Base-by-base conservation (phyloP, 30 jellyfish, hydroid and myxozoan genomes). In the Mastigias papua region DNA sequence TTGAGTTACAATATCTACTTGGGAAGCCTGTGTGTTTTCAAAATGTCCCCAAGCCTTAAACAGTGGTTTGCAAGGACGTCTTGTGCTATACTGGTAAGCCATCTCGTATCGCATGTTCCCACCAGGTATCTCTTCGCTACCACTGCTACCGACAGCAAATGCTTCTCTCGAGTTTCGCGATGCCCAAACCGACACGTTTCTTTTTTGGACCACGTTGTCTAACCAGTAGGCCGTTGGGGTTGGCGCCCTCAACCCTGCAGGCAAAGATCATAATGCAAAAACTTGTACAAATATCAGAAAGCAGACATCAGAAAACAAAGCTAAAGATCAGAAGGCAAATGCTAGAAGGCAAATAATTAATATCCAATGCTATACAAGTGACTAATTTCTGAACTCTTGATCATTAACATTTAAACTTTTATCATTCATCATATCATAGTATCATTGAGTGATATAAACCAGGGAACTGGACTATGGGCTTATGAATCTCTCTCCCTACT, bases 221-320 rank as follows among this genome's bases (percentile, higher is more conserved):
- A 86, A 26, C 92, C 90, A 88, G 37, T 88, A 88, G 74, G 75
- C 86, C 10, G 87, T 88, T 19, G 87, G 78, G 30, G 76, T 32
- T 21, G 26, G 16, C 5, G 72, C 91, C 2, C 87, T 69, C 26
- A 17, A 20, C 0, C 83, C 91, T 80, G 64, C 28, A n/a, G n/a
- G n/a, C n/a, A n/a, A n/a, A n/a, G n/a, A n/a, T n/a, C n/a, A n/a
- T n/a, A n/a, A n/a, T n/a, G n/a, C n/a, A n/a, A n/a, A n/a, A n/a
- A n/a, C n/a, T n/a, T n/a, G n/a, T n/a, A n/a, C n/a, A n/a, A n/a
- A n/a, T n/a, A n/a, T n/a, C n/a, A n/a, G n/a, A n/a, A n/a, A n/a
- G n/a, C n/a, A n/a, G n/a, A n/a, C n/a, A n/a, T n/a, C n/a, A n/a
- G n/a, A n/a, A n/a, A n/a, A n/a, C n/a, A n/a, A n/a, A n/a, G n/a